Base-by-base conservation (phyloP, 2,113 vertebrate genomes). In the Emberiza fucata region DNA sequence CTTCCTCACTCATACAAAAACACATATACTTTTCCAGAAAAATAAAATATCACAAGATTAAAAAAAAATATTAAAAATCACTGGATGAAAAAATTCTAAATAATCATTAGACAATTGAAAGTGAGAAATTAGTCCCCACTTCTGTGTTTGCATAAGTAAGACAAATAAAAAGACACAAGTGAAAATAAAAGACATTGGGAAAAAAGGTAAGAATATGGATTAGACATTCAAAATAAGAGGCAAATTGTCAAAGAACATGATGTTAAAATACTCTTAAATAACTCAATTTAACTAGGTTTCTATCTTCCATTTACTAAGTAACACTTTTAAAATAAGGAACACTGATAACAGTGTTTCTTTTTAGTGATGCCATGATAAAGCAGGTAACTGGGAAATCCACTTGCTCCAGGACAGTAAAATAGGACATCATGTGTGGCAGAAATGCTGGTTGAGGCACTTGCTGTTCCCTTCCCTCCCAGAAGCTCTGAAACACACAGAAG, bases 341-440 rank as follows among this genome's bases (percentile, higher is more conserved):
- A 37, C 16, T 29, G 65, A 45, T 18, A 63, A 44, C 7, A 65
- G 5, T 25, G 22, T 47, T 23, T 60, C 20, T n/a, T 60, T 81
- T 44, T 17, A 33, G 29, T 23, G 86, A 12, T 9, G 28, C 5
- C 37, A 61, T 21, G 51, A 51, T 33, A 70, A 68, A 90, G 33
- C 13, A 64, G 63, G 17, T 76, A 64, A 64, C 20, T 70, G 68
- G 56, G 24, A 88, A 92, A 75, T 1, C 12, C 23, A 21, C 9
- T 40, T 47, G 19, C 15, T 90, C 48, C 48, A 53, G 61, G 42
- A 73, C 8, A 69, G 18, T 31, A 35, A 63, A 71, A 48, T 2
- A 81, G 33, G 2, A 1, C 39, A 78, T 40, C 33, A 44, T 0
- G 0, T 0, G 1, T 23, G 24, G 25, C 29, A 88, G 40, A 86